phyloP scores from a whole-genome alignment of 2,888 invertebrate species.

The Cyrtodaria siliqua region DNA sequence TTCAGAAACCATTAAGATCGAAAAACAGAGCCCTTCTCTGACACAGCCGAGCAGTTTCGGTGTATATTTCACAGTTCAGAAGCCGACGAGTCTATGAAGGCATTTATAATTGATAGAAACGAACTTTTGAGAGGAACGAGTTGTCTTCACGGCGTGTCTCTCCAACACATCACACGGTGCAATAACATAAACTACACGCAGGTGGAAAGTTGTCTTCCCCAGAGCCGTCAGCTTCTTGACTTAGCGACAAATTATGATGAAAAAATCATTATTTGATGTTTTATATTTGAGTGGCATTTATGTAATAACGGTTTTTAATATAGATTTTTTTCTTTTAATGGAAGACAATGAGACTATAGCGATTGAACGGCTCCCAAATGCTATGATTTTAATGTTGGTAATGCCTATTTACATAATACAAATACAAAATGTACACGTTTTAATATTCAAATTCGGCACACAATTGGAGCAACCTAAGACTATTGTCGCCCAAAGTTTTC shows the following conservation, averaged over 20 bases:
- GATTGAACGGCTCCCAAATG: background rate
- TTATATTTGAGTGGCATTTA: conserved; percentile 27
- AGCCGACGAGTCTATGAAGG: conserved; percentile 1
- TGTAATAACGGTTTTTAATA: conserved; percentile 1
- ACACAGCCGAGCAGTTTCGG: background rate
- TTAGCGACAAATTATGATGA: conserved; percentile 23
- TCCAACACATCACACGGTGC: conserved; percentile 7
- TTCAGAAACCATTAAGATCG: conserved; percentile 11
- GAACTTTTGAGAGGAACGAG: conserved; percentile 1
- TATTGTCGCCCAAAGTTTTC: too few species aligned
- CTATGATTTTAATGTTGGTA: background rate
- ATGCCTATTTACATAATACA: background rate
- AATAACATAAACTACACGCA: conserved; percentile 20
- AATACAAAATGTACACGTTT: too few species aligned
- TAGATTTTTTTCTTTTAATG: background rate
- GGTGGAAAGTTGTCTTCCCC: conserved; percentile 28
- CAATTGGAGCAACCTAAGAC: too few species aligned
- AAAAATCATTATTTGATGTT: conserved; percentile 24
- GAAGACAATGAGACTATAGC: background rate
- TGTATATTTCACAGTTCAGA: conserved; percentile 7
- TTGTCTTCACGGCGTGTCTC: conserved; percentile 3
- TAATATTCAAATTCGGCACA: too few species aligned
- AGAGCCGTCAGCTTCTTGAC: conserved; percentile 15
- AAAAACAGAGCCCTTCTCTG: background rate
- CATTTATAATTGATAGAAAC: conserved; percentile 20